Evolutionary conservation across 2,113 vertebrate species (phyloP), one percentile per base, ranked within the genome.

Genomic region (Coreoperca whiteheadi): DNA sequence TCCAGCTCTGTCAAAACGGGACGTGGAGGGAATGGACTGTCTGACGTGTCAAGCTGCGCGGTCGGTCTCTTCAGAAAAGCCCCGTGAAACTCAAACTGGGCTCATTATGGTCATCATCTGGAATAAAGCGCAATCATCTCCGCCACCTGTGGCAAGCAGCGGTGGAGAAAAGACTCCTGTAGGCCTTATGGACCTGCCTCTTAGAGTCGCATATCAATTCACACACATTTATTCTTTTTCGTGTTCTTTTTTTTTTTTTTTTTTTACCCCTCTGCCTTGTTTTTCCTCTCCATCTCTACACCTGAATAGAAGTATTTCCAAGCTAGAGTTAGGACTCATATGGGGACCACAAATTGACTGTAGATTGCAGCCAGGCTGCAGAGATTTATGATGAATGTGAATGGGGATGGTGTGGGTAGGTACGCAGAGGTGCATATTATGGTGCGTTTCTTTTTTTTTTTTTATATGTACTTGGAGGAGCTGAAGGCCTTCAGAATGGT

Each of bases 371-470:
- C 79, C 89, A 68, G 81, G 73, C 74, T 57, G 72, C 16, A 66
- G 82, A 93, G 90, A 93, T 90, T 92, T 91, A 93, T 63, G 90
- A 81, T 87, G 84, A 77, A 88, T 87, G 86, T 71, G 87, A 91
- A 87, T 63, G 59, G 86, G 83, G 86, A 79, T 23, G 77, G 83
- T 69, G 91, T 90, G 92, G 87, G 91, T 67, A 84, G 91, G 60
- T 60, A 65, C 63, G 86, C 84, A 88, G 84, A 88, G 87, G 91
- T 91, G 86, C 79, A 86, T 23, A 81, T 87, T 84, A 86, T 84
- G 80, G 68, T 21, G 66, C 23, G 12, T 50, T 75, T 78, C 77
- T 77, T 30, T 48, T 23, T 53, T 68, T 57, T 48, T 80, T 71
- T 16, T 70, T 11, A 0, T 11, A 3, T 43, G 79, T 81, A 79